phyloP scores from a whole-genome alignment of 2,888 invertebrate genomes.

The Synanthedon vespiformis region DNA sequence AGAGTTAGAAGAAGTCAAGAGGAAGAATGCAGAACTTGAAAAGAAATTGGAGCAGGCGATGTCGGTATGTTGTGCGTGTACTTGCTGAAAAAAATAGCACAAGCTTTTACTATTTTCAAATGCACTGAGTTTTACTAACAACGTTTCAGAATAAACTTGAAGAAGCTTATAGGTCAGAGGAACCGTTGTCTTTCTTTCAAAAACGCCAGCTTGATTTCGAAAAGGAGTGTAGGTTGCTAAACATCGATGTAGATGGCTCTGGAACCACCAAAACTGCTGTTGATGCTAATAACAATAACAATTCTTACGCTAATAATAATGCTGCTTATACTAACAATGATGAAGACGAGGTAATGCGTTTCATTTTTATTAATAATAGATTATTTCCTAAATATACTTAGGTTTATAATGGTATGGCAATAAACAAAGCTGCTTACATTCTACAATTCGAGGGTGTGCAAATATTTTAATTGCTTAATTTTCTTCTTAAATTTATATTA shows the following conservation, averaged over 20 bases:
- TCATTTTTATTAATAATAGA: background rate
- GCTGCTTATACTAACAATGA: constrained; percentile 35
- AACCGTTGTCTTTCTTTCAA: constrained; percentile 59
- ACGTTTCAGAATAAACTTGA: constrained; percentile 47
- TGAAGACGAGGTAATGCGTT: constrained; percentile 13
- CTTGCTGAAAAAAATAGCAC: background rate
- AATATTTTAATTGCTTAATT: too few species aligned
- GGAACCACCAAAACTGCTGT: constrained; percentile 41
- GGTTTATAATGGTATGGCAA: too few species aligned
- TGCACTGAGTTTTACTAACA: constrained; percentile 24
- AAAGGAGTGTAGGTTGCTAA: constrained; percentile 59
- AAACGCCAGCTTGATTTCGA: constrained; percentile 59
- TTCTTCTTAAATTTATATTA: too few species aligned
- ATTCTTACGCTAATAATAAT: constrained; percentile 13
- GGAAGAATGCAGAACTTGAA: constrained; percentile 81
- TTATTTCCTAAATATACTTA: too few species aligned
- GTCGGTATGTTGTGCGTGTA: constrained; percentile 45
- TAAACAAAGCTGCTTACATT: too few species aligned
- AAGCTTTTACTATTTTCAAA: background rate
- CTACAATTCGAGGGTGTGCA: too few species aligned
- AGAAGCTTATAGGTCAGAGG: constrained; percentile 38
- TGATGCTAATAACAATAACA: constrained; percentile 36
- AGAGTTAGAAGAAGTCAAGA: constrained; percentile 84
- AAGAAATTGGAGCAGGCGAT: constrained; percentile 79
- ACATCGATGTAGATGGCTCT: constrained; percentile 48